Base-by-base conservation (phyloP, 1,140 invertebrate genomes). In the Leptopilina clavipes region DNA sequence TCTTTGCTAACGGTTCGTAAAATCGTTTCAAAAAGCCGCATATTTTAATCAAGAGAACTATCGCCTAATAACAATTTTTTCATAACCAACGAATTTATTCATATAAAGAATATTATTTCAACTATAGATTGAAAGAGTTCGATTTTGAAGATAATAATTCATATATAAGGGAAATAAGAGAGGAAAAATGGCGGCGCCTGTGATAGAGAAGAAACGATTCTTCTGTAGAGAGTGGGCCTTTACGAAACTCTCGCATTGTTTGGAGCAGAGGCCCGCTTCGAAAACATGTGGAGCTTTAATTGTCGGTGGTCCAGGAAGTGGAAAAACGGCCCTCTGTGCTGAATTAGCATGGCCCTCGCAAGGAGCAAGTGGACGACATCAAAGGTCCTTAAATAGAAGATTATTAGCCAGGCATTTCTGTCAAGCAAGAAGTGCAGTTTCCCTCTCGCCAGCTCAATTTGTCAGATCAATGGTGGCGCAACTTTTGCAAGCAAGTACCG, bases 221-320 rank as follows among this genome's bases (percentile, higher is more conserved):
- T 94, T 94, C 87, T 96, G 95, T 84, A 93, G 98, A 14, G 97
- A 98, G 89, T 99, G 97, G 98, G 96, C 96, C 1, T 97, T 98
- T 82, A 95, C 96, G 86, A 98, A 98, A 89, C 92, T 99, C n/a
- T 94, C 94, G 1, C 95, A 98, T 81, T 97, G 96, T 79, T 86
- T 99, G 79, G 97, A 98, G 82, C 95, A 96, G 85, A 88, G 95
- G 70, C 94, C 94, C 0, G 92, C 93, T 8, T 94, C 93, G 70
- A 95, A 95, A 84, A 94, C 93, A 1, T 96, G 95, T 84, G 97
- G 97, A 0, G 95, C 95, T 1, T 90, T 98, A 12, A 93, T 97
- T 71, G 92, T 98, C 72, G 97, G 96, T 3, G 96, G 96, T 1
- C 94, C 97, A 0, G 98, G 97, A 19, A 97, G 96, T 81, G 97